Conservation (phyloP, 2,797 vertebrate species). For the Gephyroberyx darwinii region DNA sequence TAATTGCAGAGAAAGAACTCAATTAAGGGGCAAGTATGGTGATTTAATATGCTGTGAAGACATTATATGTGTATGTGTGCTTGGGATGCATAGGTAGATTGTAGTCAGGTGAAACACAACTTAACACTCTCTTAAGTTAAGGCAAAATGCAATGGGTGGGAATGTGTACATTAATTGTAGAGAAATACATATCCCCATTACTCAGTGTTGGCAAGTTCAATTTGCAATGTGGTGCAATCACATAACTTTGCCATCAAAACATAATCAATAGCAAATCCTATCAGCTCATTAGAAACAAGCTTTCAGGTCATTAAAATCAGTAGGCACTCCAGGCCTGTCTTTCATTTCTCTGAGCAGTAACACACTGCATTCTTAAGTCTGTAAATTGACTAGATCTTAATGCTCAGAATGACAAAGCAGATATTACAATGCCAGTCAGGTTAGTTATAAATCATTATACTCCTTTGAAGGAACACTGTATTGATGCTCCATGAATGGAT, state of each 20-base stretch:
- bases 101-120: constrained; percentile 39
- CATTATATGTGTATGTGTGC: constrained; percentile 1
- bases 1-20: constrained; percentile 35
- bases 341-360: constrained; percentile 11
- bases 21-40: constrained; percentile 47
- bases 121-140: constrained; percentile 40
- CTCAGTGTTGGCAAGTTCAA: constrained; percentile 44
- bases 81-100: constrained; percentile 24
- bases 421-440: not conserved
- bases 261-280: constrained; percentile 73
- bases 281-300: constrained; percentile 63
- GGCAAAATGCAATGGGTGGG: constrained; percentile 46
- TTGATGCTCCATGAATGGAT: not conserved
- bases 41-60: constrained; percentile 38
- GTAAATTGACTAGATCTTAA: not conserved
- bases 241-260: constrained; percentile 53
- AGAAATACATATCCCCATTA: constrained; percentile 56
- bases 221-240: constrained; percentile 57
- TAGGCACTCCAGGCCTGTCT: constrained; percentile 35
- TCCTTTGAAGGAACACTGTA: not conserved
- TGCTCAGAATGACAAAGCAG: not conserved
- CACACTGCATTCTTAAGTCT: constrained; percentile 18
- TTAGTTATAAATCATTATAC: not conserved
- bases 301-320: constrained; percentile 61
- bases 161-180: constrained; percentile 42